Conservation (phyloP, 2,113 vertebrate species). For the Mormyrus lacerda region DNA sequence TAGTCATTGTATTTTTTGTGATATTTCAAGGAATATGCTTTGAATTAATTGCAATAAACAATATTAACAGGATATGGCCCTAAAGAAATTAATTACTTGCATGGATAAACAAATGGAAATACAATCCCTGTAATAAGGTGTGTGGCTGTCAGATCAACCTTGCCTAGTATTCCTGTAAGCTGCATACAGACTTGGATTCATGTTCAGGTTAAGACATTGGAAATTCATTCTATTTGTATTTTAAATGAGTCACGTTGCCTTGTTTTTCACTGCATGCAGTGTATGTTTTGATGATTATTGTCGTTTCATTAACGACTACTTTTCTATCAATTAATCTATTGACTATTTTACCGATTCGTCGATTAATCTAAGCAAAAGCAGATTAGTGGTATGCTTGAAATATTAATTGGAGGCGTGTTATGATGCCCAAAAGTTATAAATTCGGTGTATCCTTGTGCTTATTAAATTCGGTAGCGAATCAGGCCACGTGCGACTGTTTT, state of each 20-base stretch:
- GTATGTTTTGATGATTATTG: background rate
- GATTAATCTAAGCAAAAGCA: too few species aligned
- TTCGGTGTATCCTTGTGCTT: too few species aligned
- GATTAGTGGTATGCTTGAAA: too few species aligned
- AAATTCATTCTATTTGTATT: background rate
- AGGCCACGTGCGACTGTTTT: too few species aligned
- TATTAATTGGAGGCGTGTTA: too few species aligned
- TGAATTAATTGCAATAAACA: background rate
- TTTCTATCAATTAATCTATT: too few species aligned
- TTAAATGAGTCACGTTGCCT: background rate
- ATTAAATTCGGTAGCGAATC: too few species aligned
- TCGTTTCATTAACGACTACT: too few species aligned
- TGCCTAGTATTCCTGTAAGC: background rate
- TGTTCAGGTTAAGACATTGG: background rate
- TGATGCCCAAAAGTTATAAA: too few species aligned
- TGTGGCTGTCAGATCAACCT: background rate
- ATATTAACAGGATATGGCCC: background rate
- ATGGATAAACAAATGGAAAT: background rate
- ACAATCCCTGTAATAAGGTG: background rate
- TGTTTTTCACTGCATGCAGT: background rate
- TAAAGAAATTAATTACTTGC: background rate
- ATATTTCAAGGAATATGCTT: background rate
- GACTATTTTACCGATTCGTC: too few species aligned
- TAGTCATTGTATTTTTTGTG: background rate
- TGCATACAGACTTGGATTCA: background rate